Evolutionary conservation across 2,888 invertebrate genomes (phyloP), one percentile per base, ranked within the genome.

Genomic region (Axea sp.): DNA sequence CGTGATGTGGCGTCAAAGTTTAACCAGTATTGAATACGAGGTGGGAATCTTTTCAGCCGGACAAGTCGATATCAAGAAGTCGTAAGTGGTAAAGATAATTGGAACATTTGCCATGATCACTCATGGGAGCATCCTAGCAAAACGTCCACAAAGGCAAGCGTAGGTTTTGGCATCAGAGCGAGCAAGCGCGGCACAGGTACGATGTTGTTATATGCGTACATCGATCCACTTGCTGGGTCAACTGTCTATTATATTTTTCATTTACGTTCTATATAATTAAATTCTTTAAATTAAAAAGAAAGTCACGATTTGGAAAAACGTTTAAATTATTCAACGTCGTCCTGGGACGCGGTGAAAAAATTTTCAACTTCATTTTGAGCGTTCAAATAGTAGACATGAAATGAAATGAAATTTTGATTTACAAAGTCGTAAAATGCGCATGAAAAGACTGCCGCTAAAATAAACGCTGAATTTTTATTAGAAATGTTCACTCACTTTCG

Each of bases 91-190:
- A 59, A 77, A 77, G 79, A 80, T 83, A 83, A 84, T 83, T 83
- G 80, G 80, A 82, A 82, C 82, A 81, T 83, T 83, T 80, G 81
- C 78, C 76, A 73, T 78, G 79, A 77, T 80, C 83, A 82, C 83
- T 81, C 82, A 55, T 71, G 74, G 80, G 81, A 80, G 76, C 31
- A 80, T 73, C 75, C 76, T 59, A 74, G 69, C 65, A 73, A 77
- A 79, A 76, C 51, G 76, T 78, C 77, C 68, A 39, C 53, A 53
- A 73, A 72, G 65, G 73, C 76, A 75, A 69, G 72, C 62, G 68
- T 78, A 77, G 77, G 75, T 81, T 80, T 78, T 83, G 82, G 82
- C 82, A 82, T 80, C 67, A 75, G 78, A 59, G 77, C 81, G 82
- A 78, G 81, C 83, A 82, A 80, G 81, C 82, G 82, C 80, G 77